phyloP scores from a whole-genome alignment of 2,888 invertebrate genomes.

The Nephrotoma guestfalica region DNA sequence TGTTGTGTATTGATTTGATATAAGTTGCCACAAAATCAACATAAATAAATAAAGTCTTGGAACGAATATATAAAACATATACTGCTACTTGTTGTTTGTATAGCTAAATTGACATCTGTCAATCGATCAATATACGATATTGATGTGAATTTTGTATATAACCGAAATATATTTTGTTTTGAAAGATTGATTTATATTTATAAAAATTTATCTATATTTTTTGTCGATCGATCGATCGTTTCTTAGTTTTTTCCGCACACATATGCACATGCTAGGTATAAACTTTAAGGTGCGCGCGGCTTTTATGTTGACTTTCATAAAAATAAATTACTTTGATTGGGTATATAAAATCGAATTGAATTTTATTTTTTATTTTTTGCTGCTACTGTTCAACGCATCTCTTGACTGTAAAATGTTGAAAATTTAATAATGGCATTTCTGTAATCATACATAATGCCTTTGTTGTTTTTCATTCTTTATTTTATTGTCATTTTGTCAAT shows the following conservation, averaged over 20 bases:
- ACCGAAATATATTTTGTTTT: neutral
- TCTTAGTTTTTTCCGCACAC: neutral
- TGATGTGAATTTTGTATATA: neutral
- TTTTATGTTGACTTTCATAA: neutral
- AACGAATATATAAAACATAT: neutral
- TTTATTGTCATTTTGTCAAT: neutral
- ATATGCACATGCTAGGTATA: neutral
- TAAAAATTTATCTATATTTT: neutral
- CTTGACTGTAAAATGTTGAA: neutral
- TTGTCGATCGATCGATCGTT: neutral
- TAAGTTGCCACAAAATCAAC: neutral
- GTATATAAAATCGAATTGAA: neutral
- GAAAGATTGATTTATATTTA: neutral
- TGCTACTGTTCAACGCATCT: neutral
- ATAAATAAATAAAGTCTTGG: neutral
- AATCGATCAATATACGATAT: neutral
- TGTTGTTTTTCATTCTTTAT: neutral
- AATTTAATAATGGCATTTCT: neutral
- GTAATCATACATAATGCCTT: neutral
- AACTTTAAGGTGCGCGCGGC: neutral
- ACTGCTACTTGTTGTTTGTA: constrained; percentile 2
- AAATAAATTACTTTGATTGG: neutral
- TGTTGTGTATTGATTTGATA: neutral
- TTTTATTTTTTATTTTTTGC: neutral
- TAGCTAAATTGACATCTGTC: constrained; percentile 1